Conservation (phyloP, 2,113 vertebrate genomes). For the Macrotis lagotis region DNA sequence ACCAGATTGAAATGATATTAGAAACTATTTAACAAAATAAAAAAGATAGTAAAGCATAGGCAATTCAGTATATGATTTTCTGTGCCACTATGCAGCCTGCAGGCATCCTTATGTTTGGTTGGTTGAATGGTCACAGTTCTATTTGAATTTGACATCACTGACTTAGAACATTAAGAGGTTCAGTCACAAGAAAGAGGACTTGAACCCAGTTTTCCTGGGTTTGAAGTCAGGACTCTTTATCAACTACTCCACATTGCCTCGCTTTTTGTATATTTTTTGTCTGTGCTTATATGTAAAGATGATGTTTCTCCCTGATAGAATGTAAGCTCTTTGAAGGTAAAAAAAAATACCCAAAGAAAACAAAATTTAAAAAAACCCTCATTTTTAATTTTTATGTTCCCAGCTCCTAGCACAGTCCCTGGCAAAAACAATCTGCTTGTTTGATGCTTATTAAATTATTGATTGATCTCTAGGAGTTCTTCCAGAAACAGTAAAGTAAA, state of each 20-base stretch:
- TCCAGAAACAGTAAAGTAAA: neutral
- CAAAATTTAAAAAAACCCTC: neutral
- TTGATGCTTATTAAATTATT: neutral
- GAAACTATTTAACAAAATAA: neutral
- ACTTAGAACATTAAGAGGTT: neutral
- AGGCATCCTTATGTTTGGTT: neutral
- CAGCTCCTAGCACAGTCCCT: neutral
- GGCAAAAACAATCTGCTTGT: neutral
- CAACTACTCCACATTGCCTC: neutral
- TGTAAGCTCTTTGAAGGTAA: neutral
- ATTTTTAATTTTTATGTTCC: neutral
- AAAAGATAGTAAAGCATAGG: neutral
- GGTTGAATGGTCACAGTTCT: neutral
- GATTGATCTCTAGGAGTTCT: neutral
- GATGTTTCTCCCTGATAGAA: neutral
- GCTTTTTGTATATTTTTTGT: neutral
- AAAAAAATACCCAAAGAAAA: too few species aligned
- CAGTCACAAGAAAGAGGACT: neutral
- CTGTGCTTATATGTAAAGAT: neutral
- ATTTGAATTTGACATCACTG: neutral
- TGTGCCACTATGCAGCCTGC: neutral
- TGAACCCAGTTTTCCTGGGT: neutral
- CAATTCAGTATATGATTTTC: neutral
- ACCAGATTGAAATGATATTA: neutral
- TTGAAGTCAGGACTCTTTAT: neutral